Evolutionary conservation across 2,797 vertebrate species (phyloP).

Genomic region (Hirundo rustica): DNA sequence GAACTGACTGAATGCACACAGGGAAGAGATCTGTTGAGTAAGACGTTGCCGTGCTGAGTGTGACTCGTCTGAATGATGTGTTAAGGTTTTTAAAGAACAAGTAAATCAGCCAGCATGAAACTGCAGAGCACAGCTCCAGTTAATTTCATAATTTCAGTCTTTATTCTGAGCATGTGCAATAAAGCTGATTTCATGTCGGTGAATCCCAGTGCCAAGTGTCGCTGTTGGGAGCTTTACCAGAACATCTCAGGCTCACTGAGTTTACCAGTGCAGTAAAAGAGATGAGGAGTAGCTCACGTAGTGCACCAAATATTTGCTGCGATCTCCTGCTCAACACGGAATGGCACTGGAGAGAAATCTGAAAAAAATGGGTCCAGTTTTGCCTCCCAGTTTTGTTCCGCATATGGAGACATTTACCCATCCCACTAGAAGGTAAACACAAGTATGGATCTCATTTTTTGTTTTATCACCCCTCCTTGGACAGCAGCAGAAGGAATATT

Average conservation of each 20-base stretch:
- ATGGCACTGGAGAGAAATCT: neutral
- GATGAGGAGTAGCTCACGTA: neutral
- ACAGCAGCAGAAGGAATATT: neutral
- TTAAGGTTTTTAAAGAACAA: neutral
- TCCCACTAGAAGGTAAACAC: neutral
- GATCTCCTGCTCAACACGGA: neutral
- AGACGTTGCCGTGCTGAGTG: neutral
- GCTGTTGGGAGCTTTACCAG: neutral
- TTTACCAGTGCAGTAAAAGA: neutral
- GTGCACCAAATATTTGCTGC: neutral
- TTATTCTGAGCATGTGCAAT: neutral
- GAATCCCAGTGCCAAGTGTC: neutral
- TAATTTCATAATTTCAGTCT: neutral
- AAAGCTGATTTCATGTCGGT: neutral
- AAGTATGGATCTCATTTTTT: neutral
- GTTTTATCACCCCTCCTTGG: neutral
- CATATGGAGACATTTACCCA: neutral
- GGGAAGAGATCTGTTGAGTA: neutral
- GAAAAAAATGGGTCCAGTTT: neutral
- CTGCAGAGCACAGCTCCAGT: neutral
- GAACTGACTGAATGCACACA: neutral
- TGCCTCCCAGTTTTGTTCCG: neutral
- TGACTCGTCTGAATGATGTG: neutral
- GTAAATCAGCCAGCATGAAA: neutral
- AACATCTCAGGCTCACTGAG: neutral